phyloP scores from a whole-genome alignment of 2,888 invertebrate species.

The Caenorhabditis sinica region DNA sequence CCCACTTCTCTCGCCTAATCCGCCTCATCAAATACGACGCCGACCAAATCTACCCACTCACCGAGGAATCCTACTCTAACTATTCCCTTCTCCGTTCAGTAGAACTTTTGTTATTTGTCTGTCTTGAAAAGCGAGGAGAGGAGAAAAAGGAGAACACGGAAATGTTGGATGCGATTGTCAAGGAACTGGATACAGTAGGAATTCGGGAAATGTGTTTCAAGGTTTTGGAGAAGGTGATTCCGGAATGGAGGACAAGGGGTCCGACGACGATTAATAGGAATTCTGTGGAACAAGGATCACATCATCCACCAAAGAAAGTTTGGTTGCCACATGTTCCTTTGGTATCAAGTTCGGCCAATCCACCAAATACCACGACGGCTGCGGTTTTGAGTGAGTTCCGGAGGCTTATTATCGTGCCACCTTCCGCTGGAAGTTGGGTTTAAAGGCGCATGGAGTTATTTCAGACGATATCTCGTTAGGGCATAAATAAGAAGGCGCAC shows the following conservation, averaged over 20 bases:
- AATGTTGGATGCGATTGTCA: slow-evolving; percentile 31
- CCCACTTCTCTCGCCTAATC: slow-evolving; percentile 18
- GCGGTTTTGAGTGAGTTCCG: slow-evolving; percentile 12
- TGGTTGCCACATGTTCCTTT: slow-evolving; percentile 64
- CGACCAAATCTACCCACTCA: slow-evolving; percentile 31
- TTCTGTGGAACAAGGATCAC: background rate
- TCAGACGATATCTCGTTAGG: too few relatives aligned
- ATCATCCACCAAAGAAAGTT: slow-evolving; percentile 13
- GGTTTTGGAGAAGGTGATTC: slow-evolving; percentile 33
- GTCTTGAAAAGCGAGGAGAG: slow-evolving; percentile 44
- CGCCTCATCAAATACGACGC: slow-evolving; percentile 39
- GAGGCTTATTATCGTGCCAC: too few relatives aligned
- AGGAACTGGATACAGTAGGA: slow-evolving; percentile 37
- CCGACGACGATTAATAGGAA: slow-evolving; percentile 22
- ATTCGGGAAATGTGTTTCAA: slow-evolving; percentile 47
- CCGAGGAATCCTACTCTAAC: slow-evolving; percentile 34
- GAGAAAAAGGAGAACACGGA: slow-evolving; percentile 26
- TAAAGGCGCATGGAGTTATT: too few relatives aligned
- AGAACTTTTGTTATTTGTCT: slow-evolving; percentile 37
- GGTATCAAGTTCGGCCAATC: slow-evolving; percentile 56
- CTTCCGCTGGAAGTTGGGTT: too few relatives aligned
- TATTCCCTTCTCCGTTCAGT: slow-evolving; percentile 34
- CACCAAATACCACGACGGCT: slow-evolving; percentile 28
- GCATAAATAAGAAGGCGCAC: too few relatives aligned
- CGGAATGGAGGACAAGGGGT: slow-evolving; percentile 38